These are phyloP conservation scores for Pachypeltis micranthus DNA, from an alignment of 1,140 invertebrate species.

Conservation along the genomic window DNA sequence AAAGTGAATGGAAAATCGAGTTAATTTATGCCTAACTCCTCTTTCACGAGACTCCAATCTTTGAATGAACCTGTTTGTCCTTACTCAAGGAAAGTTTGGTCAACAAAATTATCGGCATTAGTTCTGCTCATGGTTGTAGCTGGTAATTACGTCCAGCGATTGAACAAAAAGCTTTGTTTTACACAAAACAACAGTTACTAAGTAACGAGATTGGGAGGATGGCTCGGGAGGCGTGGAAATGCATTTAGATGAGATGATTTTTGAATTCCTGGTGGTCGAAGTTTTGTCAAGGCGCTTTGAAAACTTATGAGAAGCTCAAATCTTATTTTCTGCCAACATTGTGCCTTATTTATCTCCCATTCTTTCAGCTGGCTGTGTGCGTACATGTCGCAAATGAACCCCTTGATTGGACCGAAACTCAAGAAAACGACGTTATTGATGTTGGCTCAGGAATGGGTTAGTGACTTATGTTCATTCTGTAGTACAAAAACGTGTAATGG, in stretches of 20 bases:
- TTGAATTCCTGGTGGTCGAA: neutral
- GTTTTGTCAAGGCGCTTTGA: neutral
- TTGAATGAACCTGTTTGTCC: too few species aligned
- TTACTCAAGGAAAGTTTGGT: too few species aligned
- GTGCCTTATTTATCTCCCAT: neutral
- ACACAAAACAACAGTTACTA: neutral
- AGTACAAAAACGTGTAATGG: too few species aligned
- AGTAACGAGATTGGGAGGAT: neutral
- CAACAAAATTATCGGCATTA: too few species aligned
- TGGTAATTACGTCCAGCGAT: too few species aligned
- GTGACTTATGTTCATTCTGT: neutral
- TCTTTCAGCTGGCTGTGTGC: conserved; percentile 1
- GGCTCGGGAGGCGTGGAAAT: neutral
- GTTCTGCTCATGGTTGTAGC: too few species aligned
- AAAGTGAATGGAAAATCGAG: too few species aligned
- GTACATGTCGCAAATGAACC: conserved; percentile 4
- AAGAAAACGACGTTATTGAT: neutral
- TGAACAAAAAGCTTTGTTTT: neutral
- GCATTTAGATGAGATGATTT: neutral
- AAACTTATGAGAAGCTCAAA: neutral
- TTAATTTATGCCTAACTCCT: too few species aligned
- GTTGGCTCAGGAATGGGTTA: conserved; percentile 8
- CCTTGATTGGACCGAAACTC: conserved; percentile 2
- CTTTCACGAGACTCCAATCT: too few species aligned
- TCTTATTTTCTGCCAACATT: neutral